Evolutionary conservation across 2,888 invertebrate genomes (phyloP), one percentile per base, ranked within the genome.

Genomic region (Chrysolina americana): DNA sequence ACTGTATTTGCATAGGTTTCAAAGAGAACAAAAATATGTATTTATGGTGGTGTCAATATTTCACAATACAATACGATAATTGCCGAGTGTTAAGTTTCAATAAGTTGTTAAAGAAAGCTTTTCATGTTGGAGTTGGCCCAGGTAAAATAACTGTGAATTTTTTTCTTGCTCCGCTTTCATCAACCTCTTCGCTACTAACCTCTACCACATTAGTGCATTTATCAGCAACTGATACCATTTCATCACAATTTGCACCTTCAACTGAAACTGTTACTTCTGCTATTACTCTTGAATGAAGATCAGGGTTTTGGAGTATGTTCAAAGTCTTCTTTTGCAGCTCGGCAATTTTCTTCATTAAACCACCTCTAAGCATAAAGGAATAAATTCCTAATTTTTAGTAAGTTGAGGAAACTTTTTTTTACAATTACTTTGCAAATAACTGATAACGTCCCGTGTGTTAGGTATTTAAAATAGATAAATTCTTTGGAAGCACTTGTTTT

Each of bases 341-440:
- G 10, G 50, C 64, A n/a, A 64, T 70, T 70, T 63, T 70, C 63
- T 64, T 64, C 70, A 50, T 70, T 23, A 68, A 41, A 68, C 41
- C 59, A 10, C 48, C 70, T 41, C 41, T 44, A n/a, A 15, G n/a
- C 47, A 13, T 47, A 13, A 47, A 47, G 47, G 15, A 47, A 47
- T 28, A 28, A 36, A 36, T 36, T 36, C n/a, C n/a, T n/a, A n/a
- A n/a, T n/a, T n/a, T n/a, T n/a, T n/a, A 6, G 36, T 36, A 4
- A 36, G 36, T 36, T 0, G 36, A 36, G 36, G 8, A 36, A 3
- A 36, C 28, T 28, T 28, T 36, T 36, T 36, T 8, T 36, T 36
- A 6, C 36, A 6, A 36, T 6, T 4, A 36, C 2, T 36, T 36
- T 36, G 36, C 36, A 28, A 28, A 28, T 28, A 28, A 28, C 28